These are phyloP conservation scores for Nephotettix cincticeps DNA, from an alignment of 1,140 invertebrate species.

Conservation along the genomic window DNA sequence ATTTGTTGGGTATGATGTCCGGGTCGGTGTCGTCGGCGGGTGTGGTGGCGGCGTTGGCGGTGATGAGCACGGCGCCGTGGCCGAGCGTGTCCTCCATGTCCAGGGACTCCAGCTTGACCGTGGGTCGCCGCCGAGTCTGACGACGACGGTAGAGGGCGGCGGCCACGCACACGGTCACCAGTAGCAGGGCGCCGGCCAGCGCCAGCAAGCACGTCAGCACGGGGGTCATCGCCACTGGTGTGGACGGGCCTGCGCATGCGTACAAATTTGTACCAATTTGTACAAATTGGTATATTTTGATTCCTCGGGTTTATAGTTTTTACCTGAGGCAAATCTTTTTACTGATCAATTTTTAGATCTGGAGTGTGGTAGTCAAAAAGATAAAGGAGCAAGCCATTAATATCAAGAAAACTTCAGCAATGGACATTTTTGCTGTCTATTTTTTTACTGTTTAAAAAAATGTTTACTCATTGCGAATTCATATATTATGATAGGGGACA, in stretches of 20 bases:
- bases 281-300: too few relatives aligned
- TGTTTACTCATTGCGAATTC: too few relatives aligned
- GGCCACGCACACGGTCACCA: slow-evolving; percentile 68
- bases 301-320: too few relatives aligned
- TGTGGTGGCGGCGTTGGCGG: slow-evolving; percentile 42
- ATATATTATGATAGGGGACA: too few relatives aligned
- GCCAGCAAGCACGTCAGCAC: slow-evolving; percentile 68
- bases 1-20: slow-evolving; percentile 81
- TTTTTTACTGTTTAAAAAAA: too few relatives aligned
- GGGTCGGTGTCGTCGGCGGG: slow-evolving; percentile 64
- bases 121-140: slow-evolving; percentile 46
- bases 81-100: slow-evolving; percentile 23
- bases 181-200: slow-evolving; percentile 65
- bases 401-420: too few relatives aligned
- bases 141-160: slow-evolving; percentile 66
- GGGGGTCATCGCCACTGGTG: slow-evolving; percentile 62
- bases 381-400: too few relatives aligned
- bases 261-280: too few relatives aligned
- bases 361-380: too few relatives aligned
- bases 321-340: too few relatives aligned
- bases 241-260: slow-evolving; percentile 1
- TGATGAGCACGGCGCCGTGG: slow-evolving; percentile 44
- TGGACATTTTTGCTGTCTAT: too few relatives aligned
- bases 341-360: too few relatives aligned
- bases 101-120: slow-evolving; percentile 22